Conservation (phyloP, 2,797 vertebrate species). For the Aphelocoma californica region DNA sequence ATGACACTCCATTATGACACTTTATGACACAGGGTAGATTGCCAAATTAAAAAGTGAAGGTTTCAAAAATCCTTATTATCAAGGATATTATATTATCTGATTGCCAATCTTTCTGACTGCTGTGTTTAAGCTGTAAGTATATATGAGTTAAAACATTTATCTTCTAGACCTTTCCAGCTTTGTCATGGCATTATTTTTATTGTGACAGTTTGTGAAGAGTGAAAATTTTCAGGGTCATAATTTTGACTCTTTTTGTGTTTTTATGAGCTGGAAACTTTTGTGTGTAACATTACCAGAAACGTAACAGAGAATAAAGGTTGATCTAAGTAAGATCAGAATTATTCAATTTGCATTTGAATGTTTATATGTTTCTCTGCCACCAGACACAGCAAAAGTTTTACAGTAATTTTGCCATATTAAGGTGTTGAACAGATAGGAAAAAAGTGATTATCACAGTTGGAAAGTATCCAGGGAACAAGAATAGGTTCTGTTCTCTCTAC, state of each 20-base stretch:
- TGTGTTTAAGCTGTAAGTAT: background rate
- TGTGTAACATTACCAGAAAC: background rate
- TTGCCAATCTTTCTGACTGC: background rate
- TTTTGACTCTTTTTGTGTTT: background rate
- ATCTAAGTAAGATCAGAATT: background rate
- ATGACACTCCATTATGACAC: background rate
- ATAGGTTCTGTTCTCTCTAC: background rate
- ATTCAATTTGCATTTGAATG: background rate
- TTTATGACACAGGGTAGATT: accelerated
- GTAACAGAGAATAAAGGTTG: background rate
- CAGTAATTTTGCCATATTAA: background rate
- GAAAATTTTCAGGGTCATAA: background rate
- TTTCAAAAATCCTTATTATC: background rate
- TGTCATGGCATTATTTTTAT: background rate
- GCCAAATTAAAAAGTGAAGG: background rate
- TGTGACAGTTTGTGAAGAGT: background rate
- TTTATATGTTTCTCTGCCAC: background rate
- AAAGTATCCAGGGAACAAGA: background rate
- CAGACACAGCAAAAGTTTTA: background rate
- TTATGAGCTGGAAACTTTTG: background rate
- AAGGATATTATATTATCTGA: background rate
- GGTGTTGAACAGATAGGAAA: background rate
- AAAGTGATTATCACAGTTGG: background rate
- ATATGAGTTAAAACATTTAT: background rate
- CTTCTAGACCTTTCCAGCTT: background rate